Base-by-base conservation (phyloP, 1,140 invertebrate species). In the Leptinotarsa lineolata region DNA sequence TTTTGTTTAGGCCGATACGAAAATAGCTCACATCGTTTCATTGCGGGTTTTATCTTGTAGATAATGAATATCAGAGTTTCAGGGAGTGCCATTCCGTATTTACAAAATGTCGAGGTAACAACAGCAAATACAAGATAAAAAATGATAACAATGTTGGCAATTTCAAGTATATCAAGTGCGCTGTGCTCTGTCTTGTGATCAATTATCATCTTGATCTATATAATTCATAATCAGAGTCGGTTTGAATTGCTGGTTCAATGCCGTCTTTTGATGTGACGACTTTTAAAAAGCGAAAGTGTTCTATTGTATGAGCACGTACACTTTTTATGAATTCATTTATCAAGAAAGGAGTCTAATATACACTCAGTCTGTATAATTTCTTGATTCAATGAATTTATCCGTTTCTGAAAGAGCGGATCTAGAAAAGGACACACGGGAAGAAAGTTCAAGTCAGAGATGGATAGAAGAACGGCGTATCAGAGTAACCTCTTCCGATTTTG, bases 131-230 rank as follows among this genome's bases (percentile, higher is more conserved):
- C 21, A 39, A 11, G 24, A 65, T 22, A 64, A 64, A 16, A 3
- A 64, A 64, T 16, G 21, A 64, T 16, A 54, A 54, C n/a, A 65
- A 65, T 65, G 63, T 22, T 16, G 12, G 15, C 18, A 65, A 65
- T 65, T 13, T 65, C 63, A 39, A 65, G 63, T 65, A 65, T 65
- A 65, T 39, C 63, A 24, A 65, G 63, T 65, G 24, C 15, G n/a
- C 22, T 65, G 63, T 30, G 39, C 22, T 65, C 22, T 11, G 63
- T 39, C 18, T 65, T 65, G 63, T 65, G 39, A 65, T 65, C 63
- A 65, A 65, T 65, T 65, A 65, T 65, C 63, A 8, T 54, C 22
- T 39, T 65, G 63, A 39, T 22, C 63, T 65, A 65, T 16, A 65
- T 65, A 65, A 65, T 63, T 63, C 24, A 63, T 63, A 21, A 63